phyloP scores from a whole-genome alignment of 2,888 invertebrate species.

The Hyppa rectilinea region DNA sequence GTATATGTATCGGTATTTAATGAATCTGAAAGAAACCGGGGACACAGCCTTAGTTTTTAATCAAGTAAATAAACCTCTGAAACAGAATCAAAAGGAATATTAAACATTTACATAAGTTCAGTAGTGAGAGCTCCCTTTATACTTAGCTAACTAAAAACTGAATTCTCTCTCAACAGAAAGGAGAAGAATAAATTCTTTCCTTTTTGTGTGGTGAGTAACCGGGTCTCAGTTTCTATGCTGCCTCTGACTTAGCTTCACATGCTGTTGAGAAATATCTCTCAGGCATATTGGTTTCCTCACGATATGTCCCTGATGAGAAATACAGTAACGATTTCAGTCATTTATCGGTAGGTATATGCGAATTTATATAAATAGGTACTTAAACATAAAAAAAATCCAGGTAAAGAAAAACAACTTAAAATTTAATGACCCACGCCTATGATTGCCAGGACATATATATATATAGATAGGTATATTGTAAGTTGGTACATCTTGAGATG shows the following conservation, averaged over 20 bases:
- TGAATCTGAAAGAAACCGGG: background rate
- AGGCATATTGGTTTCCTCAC: too few relatives aligned
- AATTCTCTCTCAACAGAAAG: background rate
- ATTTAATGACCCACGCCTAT: background rate
- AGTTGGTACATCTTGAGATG: constrained; percentile 8
- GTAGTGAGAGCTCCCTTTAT: background rate
- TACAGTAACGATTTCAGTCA: too few relatives aligned
- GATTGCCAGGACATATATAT: constrained; percentile 11
- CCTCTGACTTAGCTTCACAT: too few relatives aligned
- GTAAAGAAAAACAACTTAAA: background rate
- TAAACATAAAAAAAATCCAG: background rate
- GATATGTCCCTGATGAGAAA: too few relatives aligned
- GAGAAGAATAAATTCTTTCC: too few relatives aligned
- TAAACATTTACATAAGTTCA: background rate
- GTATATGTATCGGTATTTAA: constrained; percentile 1
- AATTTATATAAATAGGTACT: background rate
- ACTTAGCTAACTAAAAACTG: background rate
- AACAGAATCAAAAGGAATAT: background rate
- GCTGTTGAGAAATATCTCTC: too few relatives aligned
- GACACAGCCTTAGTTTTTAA: background rate
- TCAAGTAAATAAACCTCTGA: background rate
- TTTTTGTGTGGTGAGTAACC: too few relatives aligned
- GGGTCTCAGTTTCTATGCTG: too few relatives aligned
- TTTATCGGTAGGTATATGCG: background rate
- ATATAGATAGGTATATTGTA: constrained; percentile 43